Percentiles rank a stretch among this genome's conserved stretches.
These are phyloP conservation scores for Spongia lamella DNA, from an alignment of 37 sponge, comb jelly and placozoan species.

Conservation along the genomic window DNA sequence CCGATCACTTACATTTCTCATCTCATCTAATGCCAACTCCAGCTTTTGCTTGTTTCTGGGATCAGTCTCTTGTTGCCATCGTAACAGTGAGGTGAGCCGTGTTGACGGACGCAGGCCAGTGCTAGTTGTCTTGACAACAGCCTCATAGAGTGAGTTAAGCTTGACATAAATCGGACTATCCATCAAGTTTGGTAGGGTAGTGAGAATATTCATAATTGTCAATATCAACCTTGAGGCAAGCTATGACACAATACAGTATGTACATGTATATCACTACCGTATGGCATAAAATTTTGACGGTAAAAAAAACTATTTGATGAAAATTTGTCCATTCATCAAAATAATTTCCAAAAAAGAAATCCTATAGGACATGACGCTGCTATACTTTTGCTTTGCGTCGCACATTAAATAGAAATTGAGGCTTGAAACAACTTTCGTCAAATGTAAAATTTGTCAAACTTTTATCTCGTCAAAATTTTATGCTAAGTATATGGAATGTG, in stretches of 20 bases:
- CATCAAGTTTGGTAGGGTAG: neutral
- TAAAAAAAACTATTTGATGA: too few relatives aligned
- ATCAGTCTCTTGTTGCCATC: slow-evolving; percentile 27
- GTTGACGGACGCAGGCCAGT: slow-evolving; percentile 43
- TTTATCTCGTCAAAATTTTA: too few relatives aligned
- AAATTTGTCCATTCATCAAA: too few relatives aligned
- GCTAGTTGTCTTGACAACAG: slow-evolving; percentile 11
- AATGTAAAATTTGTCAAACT: too few relatives aligned
- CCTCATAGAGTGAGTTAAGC: slow-evolving; percentile 39
- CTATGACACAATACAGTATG: slow-evolving; percentile 21
- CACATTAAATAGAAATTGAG: too few relatives aligned
- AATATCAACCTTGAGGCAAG: slow-evolving; percentile 50
- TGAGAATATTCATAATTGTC: slow-evolving; percentile 34
- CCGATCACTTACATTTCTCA: slow-evolving; percentile 70
- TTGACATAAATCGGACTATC: slow-evolving; percentile 14
- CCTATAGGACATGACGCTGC: too few relatives aligned
- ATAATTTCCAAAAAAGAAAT: too few relatives aligned
- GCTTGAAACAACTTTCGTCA: too few relatives aligned
- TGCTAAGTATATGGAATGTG: too few relatives aligned
- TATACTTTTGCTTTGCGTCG: too few relatives aligned
- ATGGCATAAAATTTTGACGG: too few relatives aligned
- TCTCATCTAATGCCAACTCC: slow-evolving; percentile 60
- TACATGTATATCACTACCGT: too few relatives aligned
- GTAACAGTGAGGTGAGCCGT: slow-evolving; percentile 32
- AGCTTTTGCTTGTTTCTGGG: slow-evolving; percentile 53